These are phyloP conservation scores for Nymphalis io DNA, from an alignment of 1,140 invertebrate genomes.

Conservation along the genomic window DNA sequence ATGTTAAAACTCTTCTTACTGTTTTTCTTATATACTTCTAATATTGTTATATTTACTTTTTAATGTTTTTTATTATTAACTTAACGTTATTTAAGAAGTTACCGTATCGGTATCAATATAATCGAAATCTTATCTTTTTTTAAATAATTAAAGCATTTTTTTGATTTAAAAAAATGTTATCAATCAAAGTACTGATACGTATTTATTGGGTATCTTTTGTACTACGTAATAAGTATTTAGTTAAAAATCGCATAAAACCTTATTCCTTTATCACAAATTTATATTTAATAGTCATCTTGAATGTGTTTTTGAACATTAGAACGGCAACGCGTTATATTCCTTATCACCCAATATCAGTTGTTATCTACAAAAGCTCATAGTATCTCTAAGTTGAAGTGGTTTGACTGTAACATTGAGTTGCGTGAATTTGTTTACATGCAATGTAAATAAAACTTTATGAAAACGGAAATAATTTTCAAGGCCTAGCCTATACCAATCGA, in stretches of 20 bases:
- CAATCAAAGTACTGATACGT: background rate
- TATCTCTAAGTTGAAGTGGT: conserved; percentile 4
- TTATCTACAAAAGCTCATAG: conserved; percentile 23
- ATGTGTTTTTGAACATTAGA: background rate
- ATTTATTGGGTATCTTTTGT: background rate
- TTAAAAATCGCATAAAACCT: background rate
- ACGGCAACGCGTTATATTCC: background rate
- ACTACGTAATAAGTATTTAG: background rate
- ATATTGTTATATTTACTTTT: too few relatives aligned
- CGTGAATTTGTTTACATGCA: conserved; percentile 12
- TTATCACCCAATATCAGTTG: conserved; percentile 20
- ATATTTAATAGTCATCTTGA: background rate
- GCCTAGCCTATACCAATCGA: too few relatives aligned
- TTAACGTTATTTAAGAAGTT: too few relatives aligned
- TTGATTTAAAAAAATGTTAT: background rate
- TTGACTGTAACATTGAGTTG: background rate
- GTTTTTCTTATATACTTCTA: too few relatives aligned
- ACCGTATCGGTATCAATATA: background rate
- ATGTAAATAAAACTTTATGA: conserved; percentile 5
- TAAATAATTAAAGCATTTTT: conserved; percentile 3
- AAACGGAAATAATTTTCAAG: background rate
- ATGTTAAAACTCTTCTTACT: too few relatives aligned
- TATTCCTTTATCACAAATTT: background rate
- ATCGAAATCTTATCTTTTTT: background rate
- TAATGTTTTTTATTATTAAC: too few relatives aligned